Evolutionary conservation across 2,113 vertebrate species (phyloP), one percentile per base, ranked within the genome.

Genomic region (Lipophrys pholis): DNA sequence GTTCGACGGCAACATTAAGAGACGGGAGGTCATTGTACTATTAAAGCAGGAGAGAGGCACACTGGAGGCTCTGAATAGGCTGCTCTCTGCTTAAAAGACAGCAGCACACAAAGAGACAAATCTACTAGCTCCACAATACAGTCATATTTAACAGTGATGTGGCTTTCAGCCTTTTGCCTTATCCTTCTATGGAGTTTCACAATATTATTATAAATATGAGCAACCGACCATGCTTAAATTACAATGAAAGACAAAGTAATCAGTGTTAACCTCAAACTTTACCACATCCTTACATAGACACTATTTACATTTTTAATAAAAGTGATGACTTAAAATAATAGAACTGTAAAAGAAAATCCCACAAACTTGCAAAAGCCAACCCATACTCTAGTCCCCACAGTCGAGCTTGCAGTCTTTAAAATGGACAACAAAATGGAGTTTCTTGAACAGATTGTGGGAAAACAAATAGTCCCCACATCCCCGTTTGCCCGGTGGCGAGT

Each of bases 361-460:
- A 0, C n/a, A 63, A 36, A 43, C 8, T 39, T 40, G 2, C 15
- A 15, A 60, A 64, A 65, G 10, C 39, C 35, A 6, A 3, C 8
- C 52, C 58, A 10, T 51, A 49, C 39, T 41, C 9, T 43, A 58
- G 8, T 14, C 36, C 35, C 59, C 35, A 16, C 43, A 40, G 21
- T 58, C 11, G 49, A 3, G 70, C 35, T 2, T 0, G 6, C 74
- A 52, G 42, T 52, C 68, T 6, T 53, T 8, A 62, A 73, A 76
- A 58, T 48, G 45, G 62, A 21, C 39, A 17, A 6, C 61, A 43
- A 68, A 72, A 74, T 30, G 41, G 60, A 50, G 16, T 48, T 49
- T 40, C 50, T 53, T 58, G 39, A 76, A 61, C 76, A 74, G 69
- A 66, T 77, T 68, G 69, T 56, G 63, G 21, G 61, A 53, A 42